Evolutionary conservation across 2,113 vertebrate species (phyloP).

Genomic region (Neotoma lepida): DNA sequence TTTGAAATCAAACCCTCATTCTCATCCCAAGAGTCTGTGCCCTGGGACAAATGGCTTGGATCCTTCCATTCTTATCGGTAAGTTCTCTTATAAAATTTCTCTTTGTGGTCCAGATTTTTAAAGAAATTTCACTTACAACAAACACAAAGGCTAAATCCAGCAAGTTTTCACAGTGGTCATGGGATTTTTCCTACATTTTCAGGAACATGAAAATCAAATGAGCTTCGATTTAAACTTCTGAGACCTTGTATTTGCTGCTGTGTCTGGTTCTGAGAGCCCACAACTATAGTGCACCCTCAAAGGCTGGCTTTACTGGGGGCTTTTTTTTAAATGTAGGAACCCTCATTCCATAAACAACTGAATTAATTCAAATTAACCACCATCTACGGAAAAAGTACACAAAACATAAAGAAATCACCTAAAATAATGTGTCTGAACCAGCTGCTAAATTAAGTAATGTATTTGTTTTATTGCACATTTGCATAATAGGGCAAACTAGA

Average conservation of each 20-base stretch:
- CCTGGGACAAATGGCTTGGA: background rate
- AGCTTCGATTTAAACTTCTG: background rate
- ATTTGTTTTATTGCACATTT: constrained; percentile 90
- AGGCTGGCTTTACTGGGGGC: constrained; percentile 29
- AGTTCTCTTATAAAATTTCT: background rate
- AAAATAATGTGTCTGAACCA: constrained; percentile 89
- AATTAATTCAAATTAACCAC: constrained; percentile 82
- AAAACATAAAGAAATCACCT: constrained; percentile 85
- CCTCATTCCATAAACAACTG: constrained; percentile 75
- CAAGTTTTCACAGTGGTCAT: background rate
- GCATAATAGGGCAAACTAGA: constrained; percentile 88
- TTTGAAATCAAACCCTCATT: constrained; percentile 18
- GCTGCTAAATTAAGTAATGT: constrained; percentile 88
- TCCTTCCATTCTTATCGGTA: background rate
- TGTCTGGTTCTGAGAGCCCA: background rate
- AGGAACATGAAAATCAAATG: background rate
- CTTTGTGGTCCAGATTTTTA: background rate
- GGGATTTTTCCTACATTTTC: background rate
- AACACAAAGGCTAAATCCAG: background rate
- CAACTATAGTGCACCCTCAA: constrained; percentile 46
- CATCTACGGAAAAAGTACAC: constrained; percentile 82
- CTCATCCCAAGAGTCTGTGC: background rate
- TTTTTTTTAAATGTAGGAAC: constrained; percentile 56
- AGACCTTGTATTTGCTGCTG: background rate
- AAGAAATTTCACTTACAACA: background rate